Percentiles rank a stretch among this genome's conserved stretches.
phyloP scores from a whole-genome alignment of 2,797 vertebrate species.

The Alosa sapidissima region DNA sequence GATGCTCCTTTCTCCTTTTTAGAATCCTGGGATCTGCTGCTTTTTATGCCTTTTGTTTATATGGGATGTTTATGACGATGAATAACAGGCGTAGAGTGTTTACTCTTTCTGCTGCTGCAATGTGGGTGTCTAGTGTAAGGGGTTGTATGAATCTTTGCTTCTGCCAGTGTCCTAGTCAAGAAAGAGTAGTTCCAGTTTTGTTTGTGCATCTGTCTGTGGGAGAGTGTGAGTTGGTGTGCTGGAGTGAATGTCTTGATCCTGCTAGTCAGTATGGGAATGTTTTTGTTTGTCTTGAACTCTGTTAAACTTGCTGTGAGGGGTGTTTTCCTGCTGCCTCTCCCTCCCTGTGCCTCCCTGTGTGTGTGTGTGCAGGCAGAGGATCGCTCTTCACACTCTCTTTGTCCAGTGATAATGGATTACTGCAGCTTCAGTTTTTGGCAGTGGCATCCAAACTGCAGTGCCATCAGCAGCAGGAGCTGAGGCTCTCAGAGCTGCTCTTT shows the following conservation, averaged over 20 bases:
- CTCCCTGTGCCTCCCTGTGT: background rate
- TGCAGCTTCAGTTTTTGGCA: background rate
- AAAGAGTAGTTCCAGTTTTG: background rate
- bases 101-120: background rate
- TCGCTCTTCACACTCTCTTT: background rate
- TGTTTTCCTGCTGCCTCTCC: background rate
- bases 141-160: background rate
- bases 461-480: background rate
- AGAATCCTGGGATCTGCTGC: background rate
- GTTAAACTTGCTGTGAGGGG: conserved; percentile 6
- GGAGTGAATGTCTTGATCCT: background rate
- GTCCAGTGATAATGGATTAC: conserved; percentile 6
- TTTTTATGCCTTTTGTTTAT: background rate
- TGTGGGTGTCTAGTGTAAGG: background rate
- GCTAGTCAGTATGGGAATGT: background rate
- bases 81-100: background rate
- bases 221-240: background rate
- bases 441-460: conserved; percentile 14
- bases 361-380: background rate
- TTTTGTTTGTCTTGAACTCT: background rate
- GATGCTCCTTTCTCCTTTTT: background rate
- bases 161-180: background rate
- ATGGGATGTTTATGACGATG: background rate
- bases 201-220: background rate
- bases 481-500: background rate